Base-by-base conservation (phyloP, 2,113 vertebrate species). In the Synodontis membranacea region DNA sequence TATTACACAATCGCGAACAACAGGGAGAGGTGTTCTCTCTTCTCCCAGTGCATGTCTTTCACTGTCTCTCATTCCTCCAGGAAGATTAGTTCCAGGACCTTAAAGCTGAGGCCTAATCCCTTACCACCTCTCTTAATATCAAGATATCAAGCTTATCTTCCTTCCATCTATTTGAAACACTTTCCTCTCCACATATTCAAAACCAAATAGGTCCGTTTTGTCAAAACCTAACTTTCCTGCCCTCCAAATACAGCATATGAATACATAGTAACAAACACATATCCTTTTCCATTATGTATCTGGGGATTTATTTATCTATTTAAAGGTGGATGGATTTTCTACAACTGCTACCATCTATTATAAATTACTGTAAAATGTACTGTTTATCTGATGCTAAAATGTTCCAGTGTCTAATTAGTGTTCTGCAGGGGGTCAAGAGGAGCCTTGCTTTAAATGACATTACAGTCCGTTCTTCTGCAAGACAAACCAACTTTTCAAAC, bases 11-110 rank as follows among this genome's bases (percentile, higher is more conserved):
- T 28, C n/a, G 0, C n/a, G 39, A 44, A 83, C 50, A 80, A 78
- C 10, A 80, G 85, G 46, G 60, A 82, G 60, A 79, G 64, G 44
- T 70, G 56, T 74, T 86, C n/a, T 68, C 56, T 78, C 11, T 76
- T 70, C 78, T 68, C 62, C 62, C 75, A 80, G 52, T 84, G 75
- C 52, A 76, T 80, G 68, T 50, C 39, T 60, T 80, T 70, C 64
- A 58, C 79, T 56, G 34, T 64, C 23, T 28, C 34, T 56, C 21
- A 58, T 70, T 87, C 83, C 74, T 88, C 83, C 80, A 76, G 72
- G 56, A 60, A 64, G 42, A 89, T 90, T 88, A 68, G 80, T 89
- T 89, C 68, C 84, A 85, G 86, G 72, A 54, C 52, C 62, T 87
- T 87, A 89, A 82, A 87, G 8, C 54, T 50, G 5, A 25, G 31